phyloP scores from a whole-genome alignment of 1,140 invertebrate species.

The Maniola jurtina region DNA sequence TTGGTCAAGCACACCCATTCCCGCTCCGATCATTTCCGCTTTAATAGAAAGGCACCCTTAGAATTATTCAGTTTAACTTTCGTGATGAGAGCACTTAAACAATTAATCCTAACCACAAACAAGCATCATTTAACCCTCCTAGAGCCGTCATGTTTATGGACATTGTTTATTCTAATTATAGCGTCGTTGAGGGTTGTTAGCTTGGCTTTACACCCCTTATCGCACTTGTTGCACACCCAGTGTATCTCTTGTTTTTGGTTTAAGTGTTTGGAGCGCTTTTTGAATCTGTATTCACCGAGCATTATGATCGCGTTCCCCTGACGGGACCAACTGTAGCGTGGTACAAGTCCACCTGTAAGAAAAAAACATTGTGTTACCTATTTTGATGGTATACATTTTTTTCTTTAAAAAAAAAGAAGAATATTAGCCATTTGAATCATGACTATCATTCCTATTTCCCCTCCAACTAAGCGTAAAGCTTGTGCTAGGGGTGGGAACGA shows the following conservation, averaged over 20 bases:
- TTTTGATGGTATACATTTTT: too few species aligned
- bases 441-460: too few species aligned
- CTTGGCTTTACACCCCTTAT: constrained; percentile 68
- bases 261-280: constrained; percentile 61
- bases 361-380: not conserved
- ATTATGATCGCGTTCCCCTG: constrained; percentile 71
- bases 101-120: not conserved
- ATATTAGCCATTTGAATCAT: too few species aligned
- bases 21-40: too few species aligned
- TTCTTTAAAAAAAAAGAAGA: too few species aligned
- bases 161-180: constrained; percentile 65
- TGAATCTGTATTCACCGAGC: constrained; percentile 66
- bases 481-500: too few species aligned
- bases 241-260: constrained; percentile 63
- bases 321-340: constrained; percentile 64
- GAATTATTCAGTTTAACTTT: too few species aligned
- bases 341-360: constrained; percentile 41
- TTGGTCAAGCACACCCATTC: too few species aligned
- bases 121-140: constrained; percentile 45
- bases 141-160: constrained; percentile 57
- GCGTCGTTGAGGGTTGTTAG: constrained; percentile 67
- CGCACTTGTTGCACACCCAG: constrained; percentile 71
- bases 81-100: not conserved
- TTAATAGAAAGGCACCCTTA: too few species aligned
- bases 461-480: too few species aligned